Evolutionary conservation across 2,113 vertebrate genomes (phyloP).

Genomic region (Conger conger): DNA sequence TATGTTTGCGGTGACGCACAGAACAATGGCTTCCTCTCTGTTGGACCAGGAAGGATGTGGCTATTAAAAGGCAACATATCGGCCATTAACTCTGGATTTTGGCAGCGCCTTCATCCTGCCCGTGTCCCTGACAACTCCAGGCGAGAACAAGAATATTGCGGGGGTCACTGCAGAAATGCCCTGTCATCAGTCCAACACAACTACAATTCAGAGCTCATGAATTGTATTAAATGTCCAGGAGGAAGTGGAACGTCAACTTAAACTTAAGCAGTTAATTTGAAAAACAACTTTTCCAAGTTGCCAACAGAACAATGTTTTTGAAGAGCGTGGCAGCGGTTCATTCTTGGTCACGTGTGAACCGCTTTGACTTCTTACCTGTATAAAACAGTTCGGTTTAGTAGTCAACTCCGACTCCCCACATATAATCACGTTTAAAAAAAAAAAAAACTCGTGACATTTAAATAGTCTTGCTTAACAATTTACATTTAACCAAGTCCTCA

Average conservation of each 20-base stretch:
- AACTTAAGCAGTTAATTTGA: background rate
- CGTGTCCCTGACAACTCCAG: background rate
- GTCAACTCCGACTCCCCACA: no score
- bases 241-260: background rate
- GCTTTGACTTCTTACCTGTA: background rate
- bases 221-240: background rate
- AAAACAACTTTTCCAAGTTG: no score
- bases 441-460: no score
- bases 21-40: background rate
- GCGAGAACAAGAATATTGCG: background rate
- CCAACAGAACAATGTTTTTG: background rate
- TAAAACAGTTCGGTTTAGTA: no score
- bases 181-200: background rate
- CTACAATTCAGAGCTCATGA: background rate
- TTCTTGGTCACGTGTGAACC: background rate
- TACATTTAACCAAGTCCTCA: no score
- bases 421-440: no score
- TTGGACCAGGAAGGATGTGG: constrained; percentile 25
- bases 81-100: constrained; percentile 3
- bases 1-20: background rate
- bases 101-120: constrained; percentile 25
- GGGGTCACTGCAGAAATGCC: background rate
- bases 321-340: background rate
- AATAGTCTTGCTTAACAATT: no score
- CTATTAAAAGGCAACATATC: constrained; percentile 18